Evolutionary conservation across 2,113 vertebrate species (phyloP).

Genomic region (Furnarius figulus): DNA sequence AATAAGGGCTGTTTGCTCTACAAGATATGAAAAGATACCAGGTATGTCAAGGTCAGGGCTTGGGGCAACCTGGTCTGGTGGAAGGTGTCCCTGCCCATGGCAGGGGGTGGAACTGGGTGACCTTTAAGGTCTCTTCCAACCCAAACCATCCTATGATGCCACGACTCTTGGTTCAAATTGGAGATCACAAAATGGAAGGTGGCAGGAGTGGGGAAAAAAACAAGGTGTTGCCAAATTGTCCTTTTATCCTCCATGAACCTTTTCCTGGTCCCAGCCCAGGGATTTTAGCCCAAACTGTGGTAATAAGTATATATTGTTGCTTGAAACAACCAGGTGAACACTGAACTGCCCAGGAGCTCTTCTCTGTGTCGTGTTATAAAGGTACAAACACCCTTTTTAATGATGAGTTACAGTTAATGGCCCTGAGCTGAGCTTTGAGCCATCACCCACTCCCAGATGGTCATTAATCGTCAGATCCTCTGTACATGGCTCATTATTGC

Average conservation of each 20-base stretch:
- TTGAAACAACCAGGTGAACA: neutral
- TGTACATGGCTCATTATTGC: neutral
- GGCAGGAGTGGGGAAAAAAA: fast-evolving
- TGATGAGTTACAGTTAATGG: neutral
- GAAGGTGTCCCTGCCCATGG: neutral
- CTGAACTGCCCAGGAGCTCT: neutral
- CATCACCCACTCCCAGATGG: neutral
- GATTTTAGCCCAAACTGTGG: neutral
- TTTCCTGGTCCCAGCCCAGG: neutral
- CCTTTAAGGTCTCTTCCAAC: neutral
- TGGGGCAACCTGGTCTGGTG: neutral
- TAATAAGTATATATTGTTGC: neutral
- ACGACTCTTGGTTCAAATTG: neutral
- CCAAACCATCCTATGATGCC: neutral
- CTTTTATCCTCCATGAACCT: neutral
- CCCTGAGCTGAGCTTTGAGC: neutral
- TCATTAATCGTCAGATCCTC: neutral
- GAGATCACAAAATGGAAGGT: neutral
- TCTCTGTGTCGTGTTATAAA: neutral
- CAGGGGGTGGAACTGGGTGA: too few species aligned
- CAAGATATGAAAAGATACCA: too few species aligned
- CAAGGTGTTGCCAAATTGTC: neutral
- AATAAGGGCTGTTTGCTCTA: too few species aligned
- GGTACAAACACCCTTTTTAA: neutral
- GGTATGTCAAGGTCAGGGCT: neutral